Conservation (phyloP, 2,113 vertebrate species). For the Pao palembangensis region DNA sequence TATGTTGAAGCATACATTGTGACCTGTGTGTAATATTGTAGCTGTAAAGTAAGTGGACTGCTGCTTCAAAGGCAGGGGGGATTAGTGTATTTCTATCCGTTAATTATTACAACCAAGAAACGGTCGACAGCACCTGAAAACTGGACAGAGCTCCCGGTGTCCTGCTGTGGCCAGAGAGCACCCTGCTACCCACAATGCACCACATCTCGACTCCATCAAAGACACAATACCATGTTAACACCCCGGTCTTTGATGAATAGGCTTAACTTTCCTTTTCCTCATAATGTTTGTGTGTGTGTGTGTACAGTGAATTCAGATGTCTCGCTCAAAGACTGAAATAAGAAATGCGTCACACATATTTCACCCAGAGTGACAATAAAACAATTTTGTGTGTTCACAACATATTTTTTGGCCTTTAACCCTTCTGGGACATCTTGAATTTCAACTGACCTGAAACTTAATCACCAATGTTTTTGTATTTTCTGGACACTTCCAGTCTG, state of each 20-base stretch:
- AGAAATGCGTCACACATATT: slow-evolving; percentile 11
- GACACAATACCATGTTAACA: slow-evolving; percentile 65
- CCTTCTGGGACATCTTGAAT: slow-evolving; percentile 85
- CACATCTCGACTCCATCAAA: slow-evolving; percentile 65
- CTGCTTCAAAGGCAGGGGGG: slow-evolving; percentile 89
- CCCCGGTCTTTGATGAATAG: slow-evolving; percentile 64
- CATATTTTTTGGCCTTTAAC: slow-evolving; percentile 80
- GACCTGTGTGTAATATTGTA: slow-evolving; percentile 59
- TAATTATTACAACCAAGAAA: slow-evolving; percentile 93
- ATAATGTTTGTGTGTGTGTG: background rate
- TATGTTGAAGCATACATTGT: slow-evolving; percentile 21
- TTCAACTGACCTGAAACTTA: slow-evolving; percentile 78
- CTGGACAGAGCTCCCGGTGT: slow-evolving; percentile 79
- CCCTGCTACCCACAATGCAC: slow-evolving; percentile 78
- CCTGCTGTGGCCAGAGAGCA: slow-evolving; percentile 80
- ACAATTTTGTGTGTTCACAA: slow-evolving; percentile 63
- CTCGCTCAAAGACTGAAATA: slow-evolving; percentile 21
- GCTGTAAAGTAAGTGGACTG: slow-evolving; percentile 87
- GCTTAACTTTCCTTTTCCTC: slow-evolving; percentile 42
- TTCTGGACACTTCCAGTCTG: background rate
- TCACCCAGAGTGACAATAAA: too few species aligned
- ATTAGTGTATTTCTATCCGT: slow-evolving; percentile 93
- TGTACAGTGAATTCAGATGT: slow-evolving; percentile 19
- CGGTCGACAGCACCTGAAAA: slow-evolving; percentile 85
- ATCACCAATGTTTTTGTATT: slow-evolving; percentile 56